Base-by-base conservation (phyloP, 1,140 invertebrate species). In the Gryon sp. region DNA sequence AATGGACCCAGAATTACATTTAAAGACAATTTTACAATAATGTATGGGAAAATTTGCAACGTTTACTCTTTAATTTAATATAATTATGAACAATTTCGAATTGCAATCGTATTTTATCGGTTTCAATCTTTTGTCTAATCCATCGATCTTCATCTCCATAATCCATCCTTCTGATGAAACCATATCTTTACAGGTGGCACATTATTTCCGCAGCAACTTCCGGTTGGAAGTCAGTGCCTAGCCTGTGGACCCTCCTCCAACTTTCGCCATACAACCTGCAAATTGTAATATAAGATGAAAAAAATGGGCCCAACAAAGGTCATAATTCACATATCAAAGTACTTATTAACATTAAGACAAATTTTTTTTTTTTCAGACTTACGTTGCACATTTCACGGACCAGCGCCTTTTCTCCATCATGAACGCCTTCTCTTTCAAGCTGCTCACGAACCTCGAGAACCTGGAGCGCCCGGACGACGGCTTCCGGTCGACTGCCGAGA, bases 381-480 rank as follows among this genome's bases (percentile, higher is more conserved):
- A 98, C 97, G 90, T 98, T 98, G 89, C 97, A 98, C 96, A 99
- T 98, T 90, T 98, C 96, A 76, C 96, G 91, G 16, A 98, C 95
- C 46, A 99, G 91, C 7, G 97, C 97, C 84, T 97, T 97, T 85
- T 98, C 96, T 4, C 95, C 94, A 75, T 97, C 94, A 81, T 96
- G 96, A 84, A 97, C 92, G 74, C 93, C 91, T 38, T 93, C 92
- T 41, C 93, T 91, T 82, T 97, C 96, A 30, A 97, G 89, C 80
- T 96, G 93, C 84, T 97, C 96, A 80, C 96, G 91, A 11, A 98
- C 95, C 90, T 98, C 95, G 41, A 98, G 90, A 28, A 97, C 95
- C 85, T 97, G 96, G 70, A 98, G 91, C 19, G 96, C 96, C 79
- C 95, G 91, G 3, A 97, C 95, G 0, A 98, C 95, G 7, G 96